Base-by-base conservation (phyloP, 2,888 invertebrate genomes). In the Ichneumon xanthorius region DNA sequence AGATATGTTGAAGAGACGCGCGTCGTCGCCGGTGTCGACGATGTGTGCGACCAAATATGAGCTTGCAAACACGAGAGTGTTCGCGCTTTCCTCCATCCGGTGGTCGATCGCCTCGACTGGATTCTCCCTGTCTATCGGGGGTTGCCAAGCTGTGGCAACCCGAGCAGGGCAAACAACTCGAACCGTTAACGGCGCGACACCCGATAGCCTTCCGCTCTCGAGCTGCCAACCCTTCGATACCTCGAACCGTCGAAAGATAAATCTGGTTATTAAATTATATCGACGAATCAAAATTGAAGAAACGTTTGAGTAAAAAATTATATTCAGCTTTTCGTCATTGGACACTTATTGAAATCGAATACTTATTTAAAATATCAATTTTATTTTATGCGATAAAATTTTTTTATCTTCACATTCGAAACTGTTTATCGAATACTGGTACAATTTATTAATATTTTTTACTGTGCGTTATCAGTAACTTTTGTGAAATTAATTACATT, bases 31-130 rank as follows among this genome's bases (percentile, higher is more conserved):
- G 33, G 63, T 65, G 63, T 75, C 37, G 65, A 37, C 7, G 67
- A 75, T 50, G 61, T 63, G 63, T 67, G 67, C 19, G 67, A 40
- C 75, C 61, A 75, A 63, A 73, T 73, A 11, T 45, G 45, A 58
- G 45, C 61, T 30, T 26, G 73, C 45, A 61, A 45, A 40, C 26
- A 22, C 14, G 26, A 45, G 40, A 16, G 40, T 61, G 37, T 40
- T 48, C 75, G 9, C 7, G 30, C 63, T 50, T 37, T n/a, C 19
- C 50, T 14, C 45, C 30, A 7, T 63, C 14, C 26, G 26, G 22
- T 9, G 26, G 22, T 26, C 45, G 11, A 40, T 63, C 48, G 45
- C n/a, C 48, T 50, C 63, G 75, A 50, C 63, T 3, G 63, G 48
- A 33, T 75, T 75, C 19, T 33, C 63, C 50, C 33, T 30, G 6